Evolutionary conservation across 2,113 vertebrate genomes (phyloP).

Genomic region (Hydrochoerus hydrochaeris): DNA sequence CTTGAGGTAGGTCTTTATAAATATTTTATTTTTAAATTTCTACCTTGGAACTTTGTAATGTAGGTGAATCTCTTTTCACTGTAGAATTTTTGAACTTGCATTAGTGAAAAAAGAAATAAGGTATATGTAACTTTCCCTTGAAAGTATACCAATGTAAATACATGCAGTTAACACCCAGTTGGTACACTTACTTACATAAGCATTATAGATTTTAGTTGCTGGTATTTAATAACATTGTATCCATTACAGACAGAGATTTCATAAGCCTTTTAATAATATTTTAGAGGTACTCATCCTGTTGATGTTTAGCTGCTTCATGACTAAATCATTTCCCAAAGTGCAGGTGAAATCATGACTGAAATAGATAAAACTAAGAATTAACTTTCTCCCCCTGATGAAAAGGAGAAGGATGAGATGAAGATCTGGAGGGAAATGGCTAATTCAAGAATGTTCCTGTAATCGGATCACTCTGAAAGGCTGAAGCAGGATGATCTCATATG

Average conservation of each 20-base stretch:
- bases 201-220: slow-evolving; percentile 50
- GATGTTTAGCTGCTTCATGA: background rate
- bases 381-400: background rate
- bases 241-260: slow-evolving; percentile 10
- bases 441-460: background rate
- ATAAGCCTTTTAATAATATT: slow-evolving; percentile 29
- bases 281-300: background rate
- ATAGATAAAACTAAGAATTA: background rate
- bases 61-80: background rate
- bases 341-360: background rate
- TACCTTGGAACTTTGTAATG: background rate
- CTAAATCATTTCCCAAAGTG: background rate
- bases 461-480: background rate
- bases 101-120: slow-evolving; percentile 50
- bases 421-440: background rate
- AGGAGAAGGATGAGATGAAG: background rate
- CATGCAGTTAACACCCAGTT: slow-evolving; percentile 33
- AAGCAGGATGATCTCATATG: background rate
- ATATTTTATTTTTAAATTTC: slow-evolving; percentile 31
- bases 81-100: background rate
- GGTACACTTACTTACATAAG: slow-evolving; percentile 28
- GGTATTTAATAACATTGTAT: background rate
- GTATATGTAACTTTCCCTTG: slow-evolving; percentile 43
- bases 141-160: slow-evolving; percentile 41
- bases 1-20: slow-evolving; percentile 17